A percentile compares a stretch with the other conserved stretches of the same genome.
Evolutionary conservation across 2,113 vertebrate genomes (phyloP).

Genomic region (Cichladusa arquata): DNA sequence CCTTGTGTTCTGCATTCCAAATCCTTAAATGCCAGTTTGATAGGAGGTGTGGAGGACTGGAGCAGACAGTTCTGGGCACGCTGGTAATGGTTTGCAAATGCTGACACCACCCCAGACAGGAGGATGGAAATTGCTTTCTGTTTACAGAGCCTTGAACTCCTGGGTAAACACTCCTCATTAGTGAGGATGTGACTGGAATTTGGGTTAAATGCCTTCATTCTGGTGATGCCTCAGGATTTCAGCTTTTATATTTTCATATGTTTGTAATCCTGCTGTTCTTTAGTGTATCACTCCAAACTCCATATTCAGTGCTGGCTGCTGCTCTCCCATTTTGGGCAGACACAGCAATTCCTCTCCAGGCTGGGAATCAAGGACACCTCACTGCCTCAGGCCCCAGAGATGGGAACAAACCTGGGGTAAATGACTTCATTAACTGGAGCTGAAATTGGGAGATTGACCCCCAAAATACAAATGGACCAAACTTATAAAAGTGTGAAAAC

Average conservation of each 20-base stretch:
- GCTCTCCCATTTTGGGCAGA: background rate
- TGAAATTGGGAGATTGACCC: background rate
- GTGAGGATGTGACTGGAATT: background rate
- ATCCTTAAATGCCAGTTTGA: background rate
- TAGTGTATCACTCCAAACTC: background rate
- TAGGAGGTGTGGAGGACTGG: background rate
- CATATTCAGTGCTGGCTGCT: background rate
- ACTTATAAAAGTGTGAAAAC: background rate
- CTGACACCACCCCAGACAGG: background rate
- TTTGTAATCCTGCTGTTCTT: background rate
- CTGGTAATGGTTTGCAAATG: background rate
- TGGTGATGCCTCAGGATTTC: background rate
- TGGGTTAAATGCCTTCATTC: background rate
- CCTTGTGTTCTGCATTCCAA: slow-evolving; percentile 29
- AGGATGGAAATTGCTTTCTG: slow-evolving; percentile 23
- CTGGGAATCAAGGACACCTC: background rate
- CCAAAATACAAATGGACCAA: background rate
- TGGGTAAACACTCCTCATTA: background rate
- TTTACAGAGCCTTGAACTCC: background rate
- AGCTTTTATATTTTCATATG: accelerated
- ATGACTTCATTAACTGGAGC: background rate
- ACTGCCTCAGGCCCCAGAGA: background rate
- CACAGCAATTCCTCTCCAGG: background rate
- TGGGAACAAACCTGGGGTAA: background rate
- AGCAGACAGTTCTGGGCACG: background rate